phyloP scores from a whole-genome alignment of 2,797 vertebrate genomes.

The Hybognathus amarus region DNA sequence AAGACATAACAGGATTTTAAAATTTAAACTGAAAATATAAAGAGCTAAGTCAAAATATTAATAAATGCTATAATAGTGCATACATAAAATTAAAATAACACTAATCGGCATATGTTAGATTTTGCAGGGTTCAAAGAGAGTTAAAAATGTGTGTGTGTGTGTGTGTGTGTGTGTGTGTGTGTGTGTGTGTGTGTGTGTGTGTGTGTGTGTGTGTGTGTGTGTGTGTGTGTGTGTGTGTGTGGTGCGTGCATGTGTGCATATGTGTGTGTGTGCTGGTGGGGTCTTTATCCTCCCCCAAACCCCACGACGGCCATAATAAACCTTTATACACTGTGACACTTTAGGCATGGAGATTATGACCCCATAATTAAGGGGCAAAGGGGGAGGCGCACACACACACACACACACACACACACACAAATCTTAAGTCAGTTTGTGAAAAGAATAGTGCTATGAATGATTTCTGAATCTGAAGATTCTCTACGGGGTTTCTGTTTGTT shows the following conservation, averaged over 20 bases:
- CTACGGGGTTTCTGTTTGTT: neutral
- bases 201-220: constrained; percentile 8
- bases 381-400: constrained; percentile 48
- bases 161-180: constrained; percentile 21
- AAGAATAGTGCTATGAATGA: neutral
- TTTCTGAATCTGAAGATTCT: neutral
- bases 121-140: neutral
- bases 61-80: neutral
- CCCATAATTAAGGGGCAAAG: constrained; percentile 71
- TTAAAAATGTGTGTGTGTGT: neutral
- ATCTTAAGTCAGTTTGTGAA: neutral
- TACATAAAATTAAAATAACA: neutral
- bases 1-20: neutral
- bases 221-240: constrained; percentile 2
- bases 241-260: neutral
- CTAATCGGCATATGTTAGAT: neutral
- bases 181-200: constrained; percentile 5
- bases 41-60: neutral
- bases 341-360: constrained; percentile 76
- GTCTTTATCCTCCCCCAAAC: constrained; percentile 67
- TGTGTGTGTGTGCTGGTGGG: constrained; percentile 43
- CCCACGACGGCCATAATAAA: constrained; percentile 75
- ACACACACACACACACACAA: constrained; percentile 11
- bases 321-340: constrained; percentile 84
- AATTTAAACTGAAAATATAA: neutral